Percentiles rank a stretch among this genome's conserved stretches.
Conservation (phyloP, 2,888 invertebrate genomes). For the Lithophane leautieri region DNA sequence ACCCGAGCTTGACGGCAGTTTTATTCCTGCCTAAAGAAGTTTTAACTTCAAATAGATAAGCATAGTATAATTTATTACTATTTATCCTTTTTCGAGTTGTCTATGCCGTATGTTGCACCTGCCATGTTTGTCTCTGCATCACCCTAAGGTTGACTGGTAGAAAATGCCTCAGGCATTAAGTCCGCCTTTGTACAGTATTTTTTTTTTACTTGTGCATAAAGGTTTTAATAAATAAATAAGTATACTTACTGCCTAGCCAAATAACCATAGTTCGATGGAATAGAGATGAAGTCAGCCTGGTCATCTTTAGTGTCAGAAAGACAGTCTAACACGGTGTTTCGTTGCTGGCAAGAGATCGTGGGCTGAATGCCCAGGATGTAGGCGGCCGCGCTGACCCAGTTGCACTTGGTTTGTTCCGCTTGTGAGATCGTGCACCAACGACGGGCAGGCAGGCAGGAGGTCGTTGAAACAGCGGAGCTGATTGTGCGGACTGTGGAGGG, state of each 20-base stretch:
- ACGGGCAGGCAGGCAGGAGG: constrained; percentile 80
- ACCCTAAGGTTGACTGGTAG: no score
- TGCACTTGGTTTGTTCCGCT: constrained; percentile 91
- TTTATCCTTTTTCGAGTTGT: no score
- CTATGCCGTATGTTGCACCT: no score
- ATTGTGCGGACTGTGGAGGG: constrained; percentile 79
- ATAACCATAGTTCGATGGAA: constrained; percentile 92
- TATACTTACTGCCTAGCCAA: constrained; percentile 91
- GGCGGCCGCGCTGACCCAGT: constrained; percentile 90
- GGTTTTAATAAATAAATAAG: constrained; percentile 1
- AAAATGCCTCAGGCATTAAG: no score
- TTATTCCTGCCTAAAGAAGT: no score
- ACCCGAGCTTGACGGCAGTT: no score
- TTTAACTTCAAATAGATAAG: no score
- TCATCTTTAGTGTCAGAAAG: constrained; percentile 87
- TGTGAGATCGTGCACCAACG: constrained; percentile 91
- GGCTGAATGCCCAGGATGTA: constrained; percentile 91
- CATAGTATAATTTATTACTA: no score
- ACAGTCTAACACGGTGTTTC: constrained; percentile 87
- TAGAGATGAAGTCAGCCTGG: constrained; percentile 90
- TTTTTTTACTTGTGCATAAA: no score
- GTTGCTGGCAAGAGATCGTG: constrained; percentile 87
- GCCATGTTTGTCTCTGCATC: no score
- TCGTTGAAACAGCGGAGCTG: constrained; percentile 70
- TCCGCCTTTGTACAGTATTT: no score